Evolutionary conservation across 2,113 vertebrate genomes (phyloP).

Genomic region (Dunckerocampus dactyliophorus): DNA sequence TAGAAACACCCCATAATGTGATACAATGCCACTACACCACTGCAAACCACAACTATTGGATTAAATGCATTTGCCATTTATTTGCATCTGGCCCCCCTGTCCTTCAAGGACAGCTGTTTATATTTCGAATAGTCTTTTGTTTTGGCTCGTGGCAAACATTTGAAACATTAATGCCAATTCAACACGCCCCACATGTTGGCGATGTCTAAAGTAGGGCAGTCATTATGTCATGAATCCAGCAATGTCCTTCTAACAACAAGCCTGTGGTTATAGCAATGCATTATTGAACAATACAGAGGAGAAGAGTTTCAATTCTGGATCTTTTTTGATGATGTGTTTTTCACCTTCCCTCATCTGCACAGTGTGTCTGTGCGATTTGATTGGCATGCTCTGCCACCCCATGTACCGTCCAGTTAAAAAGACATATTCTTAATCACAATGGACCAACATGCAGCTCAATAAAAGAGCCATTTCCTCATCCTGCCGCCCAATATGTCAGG

Average conservation of each 20-base stretch:
- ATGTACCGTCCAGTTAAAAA: constrained; percentile 14
- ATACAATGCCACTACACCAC: too few relatives aligned
- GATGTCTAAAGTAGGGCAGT: background rate
- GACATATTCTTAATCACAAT: constrained; percentile 12
- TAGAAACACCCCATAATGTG: too few relatives aligned
- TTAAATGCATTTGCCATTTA: background rate
- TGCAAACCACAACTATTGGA: too few relatives aligned
- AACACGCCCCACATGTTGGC: background rate
- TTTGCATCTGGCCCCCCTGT: constrained; percentile 2
- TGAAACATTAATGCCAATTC: constrained; percentile 13
- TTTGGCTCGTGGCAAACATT: constrained; percentile 13
- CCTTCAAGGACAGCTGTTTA: background rate
- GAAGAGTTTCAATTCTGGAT: background rate
- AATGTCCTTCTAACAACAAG: background rate
- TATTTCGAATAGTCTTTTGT: background rate
- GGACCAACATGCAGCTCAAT: constrained; percentile 24
- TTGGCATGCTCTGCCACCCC: constrained; percentile 1
- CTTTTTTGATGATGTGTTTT: background rate
- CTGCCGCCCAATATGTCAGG: constrained; percentile 10
- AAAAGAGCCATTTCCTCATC: constrained; percentile 15
- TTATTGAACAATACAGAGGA: constrained; percentile 1
- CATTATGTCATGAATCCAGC: constrained; percentile 2
- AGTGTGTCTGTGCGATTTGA: background rate
- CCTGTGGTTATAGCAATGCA: background rate
- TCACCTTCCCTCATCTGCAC: background rate